Evolutionary conservation across 2,888 invertebrate genomes (phyloP).

Genomic region (Apodemia zela): DNA sequence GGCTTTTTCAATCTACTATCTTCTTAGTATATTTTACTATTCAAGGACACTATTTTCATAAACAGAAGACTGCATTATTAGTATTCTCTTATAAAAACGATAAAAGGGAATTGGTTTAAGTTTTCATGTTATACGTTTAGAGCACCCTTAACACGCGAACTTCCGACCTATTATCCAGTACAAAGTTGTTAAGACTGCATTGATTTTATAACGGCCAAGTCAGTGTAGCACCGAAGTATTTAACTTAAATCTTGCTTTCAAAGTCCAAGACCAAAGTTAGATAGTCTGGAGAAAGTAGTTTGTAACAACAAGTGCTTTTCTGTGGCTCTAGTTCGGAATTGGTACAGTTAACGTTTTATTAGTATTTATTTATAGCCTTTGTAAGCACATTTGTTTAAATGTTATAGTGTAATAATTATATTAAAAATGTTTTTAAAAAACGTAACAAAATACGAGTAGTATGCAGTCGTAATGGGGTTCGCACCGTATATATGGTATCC

Average conservation of each 20-base stretch:
- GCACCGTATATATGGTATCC: too few species aligned
- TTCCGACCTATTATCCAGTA: constrained; percentile 54
- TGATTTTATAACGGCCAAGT: constrained; percentile 53
- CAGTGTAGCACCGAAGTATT: constrained; percentile 10
- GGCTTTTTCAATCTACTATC: too few species aligned
- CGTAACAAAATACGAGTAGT: too few species aligned
- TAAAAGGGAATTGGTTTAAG: constrained; percentile 3
- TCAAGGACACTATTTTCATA: neutral
- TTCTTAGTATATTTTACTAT: too few species aligned
- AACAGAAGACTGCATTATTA: neutral
- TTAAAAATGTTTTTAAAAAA: too few species aligned
- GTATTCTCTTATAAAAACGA: neutral
- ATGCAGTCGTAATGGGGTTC: too few species aligned
- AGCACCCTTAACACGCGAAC: constrained; percentile 43
- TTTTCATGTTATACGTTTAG: constrained; percentile 11
- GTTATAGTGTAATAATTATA: too few species aligned
- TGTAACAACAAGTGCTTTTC: constrained; percentile 44
- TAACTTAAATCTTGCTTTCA: constrained; percentile 47
- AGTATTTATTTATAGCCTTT: neutral
- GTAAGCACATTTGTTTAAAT: neutral
- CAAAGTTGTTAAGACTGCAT: constrained; percentile 55
- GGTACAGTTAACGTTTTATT: constrained; percentile 28
- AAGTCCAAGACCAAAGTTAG: constrained; percentile 50
- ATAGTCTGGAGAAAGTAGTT: constrained; percentile 54
- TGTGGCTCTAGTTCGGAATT: constrained; percentile 40